A percentile compares a stretch with the other conserved stretches of the same genome.
These are phyloP conservation scores for Sinocyclocheilus anophthalmus DNA, from an alignment of 2,113 vertebrate species.

Conservation along the genomic window DNA sequence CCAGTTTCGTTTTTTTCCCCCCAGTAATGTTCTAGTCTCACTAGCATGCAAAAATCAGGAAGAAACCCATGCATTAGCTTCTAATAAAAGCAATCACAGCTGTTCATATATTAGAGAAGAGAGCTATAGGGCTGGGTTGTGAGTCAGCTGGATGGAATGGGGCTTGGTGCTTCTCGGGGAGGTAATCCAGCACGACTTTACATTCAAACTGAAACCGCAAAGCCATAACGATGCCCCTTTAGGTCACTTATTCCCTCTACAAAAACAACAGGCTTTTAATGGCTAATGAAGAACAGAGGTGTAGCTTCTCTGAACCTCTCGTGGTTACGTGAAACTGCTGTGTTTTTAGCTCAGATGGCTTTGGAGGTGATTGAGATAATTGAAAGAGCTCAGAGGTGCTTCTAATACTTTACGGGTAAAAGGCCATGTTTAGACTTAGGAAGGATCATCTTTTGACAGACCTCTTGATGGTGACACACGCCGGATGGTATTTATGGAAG, in stretches of 20 bases:
- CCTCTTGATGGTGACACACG: conserved; percentile 33
- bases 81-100: conserved; percentile 50
- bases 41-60: conserved; percentile 30
- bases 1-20: background rate
- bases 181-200: conserved; percentile 38
- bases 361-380: conserved; percentile 59
- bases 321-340: conserved; percentile 54
- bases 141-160: conserved; percentile 47
- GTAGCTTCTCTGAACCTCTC: conserved; percentile 46
- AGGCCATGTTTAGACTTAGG: conserved; percentile 38
- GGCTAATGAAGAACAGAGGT: conserved; percentile 49
- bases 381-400: conserved; percentile 44
- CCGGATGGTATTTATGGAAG: conserved; percentile 36
- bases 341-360: conserved; percentile 56
- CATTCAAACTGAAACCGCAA: conserved; percentile 1
- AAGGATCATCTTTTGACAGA: conserved; percentile 39
- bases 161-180: conserved; percentile 42
- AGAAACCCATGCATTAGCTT: conserved; percentile 22
- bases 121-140: conserved; percentile 35
- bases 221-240: conserved; percentile 20
- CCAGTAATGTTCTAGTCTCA: conserved; percentile 12
- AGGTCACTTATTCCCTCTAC: conserved; percentile 49
- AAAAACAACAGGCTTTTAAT: conserved; percentile 53
- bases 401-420: conserved; percentile 43
- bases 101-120: conserved; percentile 35